Evolutionary conservation across 2,888 invertebrate species (phyloP).

Genomic region (Phorcus lineatus): DNA sequence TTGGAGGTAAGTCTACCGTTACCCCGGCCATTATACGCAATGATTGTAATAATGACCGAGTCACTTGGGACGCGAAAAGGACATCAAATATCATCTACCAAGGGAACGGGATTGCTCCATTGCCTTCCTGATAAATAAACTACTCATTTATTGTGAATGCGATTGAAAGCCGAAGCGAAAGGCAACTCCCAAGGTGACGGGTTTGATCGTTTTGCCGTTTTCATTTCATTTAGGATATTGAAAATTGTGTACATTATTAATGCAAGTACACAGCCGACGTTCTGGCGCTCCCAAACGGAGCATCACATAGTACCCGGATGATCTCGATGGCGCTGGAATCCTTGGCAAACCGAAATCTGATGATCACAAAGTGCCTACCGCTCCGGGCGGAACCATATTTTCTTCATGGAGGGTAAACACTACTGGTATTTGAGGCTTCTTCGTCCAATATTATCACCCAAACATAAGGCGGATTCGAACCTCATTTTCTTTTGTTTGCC

Average conservation of each 20-base stretch:
- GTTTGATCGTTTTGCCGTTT: slow-evolving; percentile 18
- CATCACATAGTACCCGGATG: background rate
- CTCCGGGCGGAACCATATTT: background rate
- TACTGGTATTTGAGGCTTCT: background rate
- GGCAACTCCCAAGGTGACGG: background rate
- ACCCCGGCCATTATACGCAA: background rate
- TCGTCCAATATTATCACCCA: background rate
- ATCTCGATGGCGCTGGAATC: background rate
- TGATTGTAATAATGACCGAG: slow-evolving; percentile 5
- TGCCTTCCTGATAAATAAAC: slow-evolving; percentile 25
- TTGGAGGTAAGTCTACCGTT: background rate
- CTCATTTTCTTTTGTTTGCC: background rate
- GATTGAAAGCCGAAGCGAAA: slow-evolving; percentile 16
- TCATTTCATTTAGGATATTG: slow-evolving; percentile 29
- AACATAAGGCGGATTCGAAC: background rate
- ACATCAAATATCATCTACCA: slow-evolving; percentile 19
- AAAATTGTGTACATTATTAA: slow-evolving; percentile 30
- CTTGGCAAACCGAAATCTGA: background rate
- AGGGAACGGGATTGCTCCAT: slow-evolving; percentile 6
- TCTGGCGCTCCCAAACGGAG: background rate
- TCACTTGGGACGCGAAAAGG: slow-evolving; percentile 6
- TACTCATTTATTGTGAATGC: slow-evolving; percentile 29
- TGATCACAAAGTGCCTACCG: background rate
- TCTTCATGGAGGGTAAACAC: background rate
- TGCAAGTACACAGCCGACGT: slow-evolving; percentile 4